Conservation (phyloP, 2,888 invertebrate species). For the Aricia artaxerxes region DNA sequence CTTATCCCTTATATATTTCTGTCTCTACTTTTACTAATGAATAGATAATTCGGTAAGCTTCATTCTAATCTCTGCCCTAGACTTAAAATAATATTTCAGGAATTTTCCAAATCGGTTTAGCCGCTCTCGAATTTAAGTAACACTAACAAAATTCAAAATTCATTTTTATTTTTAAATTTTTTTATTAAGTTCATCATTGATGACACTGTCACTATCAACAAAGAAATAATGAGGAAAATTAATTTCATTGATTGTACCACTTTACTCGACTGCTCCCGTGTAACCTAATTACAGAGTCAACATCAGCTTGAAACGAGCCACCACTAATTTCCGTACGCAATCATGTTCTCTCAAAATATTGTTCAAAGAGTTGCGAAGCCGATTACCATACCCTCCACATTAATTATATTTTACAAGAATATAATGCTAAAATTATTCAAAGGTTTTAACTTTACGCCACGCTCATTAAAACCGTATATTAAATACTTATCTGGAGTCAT, state of each 20-base stretch:
- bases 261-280: background rate
- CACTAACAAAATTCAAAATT: no score
- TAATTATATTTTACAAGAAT: slow-evolving; percentile 29
- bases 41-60: no score
- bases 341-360: slow-evolving; percentile 8
- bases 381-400: slow-evolving; percentile 11
- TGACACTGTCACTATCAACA: background rate
- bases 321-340: slow-evolving; percentile 16
- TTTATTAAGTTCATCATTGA: background rate
- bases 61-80: no score
- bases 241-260: background rate
- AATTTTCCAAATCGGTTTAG: no score
- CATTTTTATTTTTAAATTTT: no score
- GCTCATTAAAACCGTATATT: slow-evolving; percentile 29
- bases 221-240: background rate
- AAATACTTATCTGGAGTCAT: slow-evolving; percentile 30
- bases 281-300: slow-evolving; percentile 14
- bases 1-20: no score
- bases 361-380: slow-evolving; percentile 23
- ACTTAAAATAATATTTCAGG: no score
- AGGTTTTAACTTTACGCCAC: slow-evolving; percentile 27
- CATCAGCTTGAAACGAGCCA: background rate
- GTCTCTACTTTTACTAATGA: no score
- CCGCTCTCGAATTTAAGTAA: no score
- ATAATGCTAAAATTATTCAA: slow-evolving; percentile 29